phyloP scores from a whole-genome alignment of 1,140 invertebrate species.

The Sipha flava region DNA sequence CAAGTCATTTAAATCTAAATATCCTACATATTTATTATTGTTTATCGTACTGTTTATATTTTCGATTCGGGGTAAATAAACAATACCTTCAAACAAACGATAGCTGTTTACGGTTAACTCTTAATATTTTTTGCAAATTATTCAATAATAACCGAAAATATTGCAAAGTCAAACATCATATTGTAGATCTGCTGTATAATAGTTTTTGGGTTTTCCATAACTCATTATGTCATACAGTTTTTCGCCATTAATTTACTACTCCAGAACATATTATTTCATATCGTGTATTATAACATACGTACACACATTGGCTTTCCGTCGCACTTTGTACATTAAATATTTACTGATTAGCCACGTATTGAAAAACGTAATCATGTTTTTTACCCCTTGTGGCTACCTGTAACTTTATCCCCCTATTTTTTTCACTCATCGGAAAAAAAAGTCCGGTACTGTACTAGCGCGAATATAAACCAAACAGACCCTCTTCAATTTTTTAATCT shows the following conservation, averaged over 20 bases:
- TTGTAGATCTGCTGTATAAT: too few species aligned
- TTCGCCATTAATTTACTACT: background rate
- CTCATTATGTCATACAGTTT: background rate
- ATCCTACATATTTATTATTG: too few species aligned
- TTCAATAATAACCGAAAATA: too few species aligned
- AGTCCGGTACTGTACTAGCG: background rate
- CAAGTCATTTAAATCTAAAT: too few species aligned
- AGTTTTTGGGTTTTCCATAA: too few species aligned
- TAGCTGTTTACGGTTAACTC: too few species aligned
- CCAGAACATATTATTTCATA: background rate
- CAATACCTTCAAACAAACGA: too few species aligned
- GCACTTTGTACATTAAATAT: conserved; percentile 13
- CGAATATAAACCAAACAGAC: conserved; percentile 29
- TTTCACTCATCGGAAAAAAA: conserved; percentile 1
- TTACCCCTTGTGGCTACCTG: conserved; percentile 3
- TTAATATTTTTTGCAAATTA: too few species aligned
- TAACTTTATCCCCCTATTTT: conserved; percentile 22
- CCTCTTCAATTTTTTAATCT: conserved; percentile 33
- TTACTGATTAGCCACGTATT: conserved; percentile 13
- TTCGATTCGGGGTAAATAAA: too few species aligned
- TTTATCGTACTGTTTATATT: too few species aligned
- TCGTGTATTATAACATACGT: too few species aligned
- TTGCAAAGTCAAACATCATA: too few species aligned
- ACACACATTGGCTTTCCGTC: background rate
- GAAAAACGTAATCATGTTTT: conserved; percentile 26